Base-by-base conservation (phyloP, 2,113 vertebrate genomes). In the Scomber scombrus region DNA sequence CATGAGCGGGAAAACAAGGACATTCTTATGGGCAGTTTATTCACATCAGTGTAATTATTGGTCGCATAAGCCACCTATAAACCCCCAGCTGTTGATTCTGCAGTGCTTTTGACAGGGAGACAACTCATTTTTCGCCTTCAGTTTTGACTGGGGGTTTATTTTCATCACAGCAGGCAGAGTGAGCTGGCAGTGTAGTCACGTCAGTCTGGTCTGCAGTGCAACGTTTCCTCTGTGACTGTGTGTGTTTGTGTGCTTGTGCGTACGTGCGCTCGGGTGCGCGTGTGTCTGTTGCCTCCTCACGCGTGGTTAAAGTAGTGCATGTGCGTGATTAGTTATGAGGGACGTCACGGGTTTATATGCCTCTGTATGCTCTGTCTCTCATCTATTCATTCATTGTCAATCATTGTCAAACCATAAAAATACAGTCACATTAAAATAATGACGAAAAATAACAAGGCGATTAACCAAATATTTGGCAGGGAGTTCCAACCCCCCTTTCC, bases 181-280 rank as follows among this genome's bases (percentile, higher is more conserved):
- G 87, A 87, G 84, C 88, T 80, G 82, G 82, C 86, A 78, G 88
- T 68, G 81, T 21, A 85, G 86, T 91, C 89, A 90, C 89, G 89
- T 91, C 89, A 87, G 89, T 89, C 90, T 81, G 70, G 83, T 90
- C 88, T 93, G 91, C 91, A 92, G 85, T 92, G 91, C 92, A 90
- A 92, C 92, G 84, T 90, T 86, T 86, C 81, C 71, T 82, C 74
- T 69, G 61, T 49, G 68, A 67, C 66, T 66, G 46, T 40, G 49
- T 46, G 80, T 66, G 69, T 31, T 57, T 68, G 75, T 68, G 61
- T 50, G 49, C 34, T 64, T 72, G 72, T 74, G 52, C 62, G 61
- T 68, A 16, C n/a, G 72, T 50, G 46, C 15, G 23, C 21, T 19
- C 52, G 43, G 40, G 26, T 70, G 66, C 58, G 55, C 34, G 67